A percentile compares a stretch with the other conserved stretches of the same genome.
phyloP scores from a whole-genome alignment of 1,140 invertebrate species.

The Caenorhabditis inopinata region DNA sequence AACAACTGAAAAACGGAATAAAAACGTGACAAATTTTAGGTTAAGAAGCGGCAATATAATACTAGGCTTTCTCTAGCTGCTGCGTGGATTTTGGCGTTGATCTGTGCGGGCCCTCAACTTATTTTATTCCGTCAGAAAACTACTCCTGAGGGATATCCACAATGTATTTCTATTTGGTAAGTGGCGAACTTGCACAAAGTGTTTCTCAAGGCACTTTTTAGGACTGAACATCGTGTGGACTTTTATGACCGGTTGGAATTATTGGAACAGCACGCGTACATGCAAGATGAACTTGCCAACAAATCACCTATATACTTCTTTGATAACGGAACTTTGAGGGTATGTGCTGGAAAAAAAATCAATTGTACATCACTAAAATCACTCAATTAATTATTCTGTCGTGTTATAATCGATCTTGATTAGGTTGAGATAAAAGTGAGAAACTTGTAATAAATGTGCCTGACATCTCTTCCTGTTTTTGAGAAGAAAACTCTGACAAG shows the following conservation, averaged over 20 bases:
- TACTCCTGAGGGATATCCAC: conserved; percentile 5
- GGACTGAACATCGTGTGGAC: conserved; percentile 25
- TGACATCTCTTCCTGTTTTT: too few relatives aligned
- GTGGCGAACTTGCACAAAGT: not conserved
- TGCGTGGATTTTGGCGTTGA: conserved; percentile 35
- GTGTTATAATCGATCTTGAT: not conserved
- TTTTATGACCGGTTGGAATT: conserved; percentile 25
- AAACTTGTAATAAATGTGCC: too few relatives aligned
- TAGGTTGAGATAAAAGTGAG: not conserved
- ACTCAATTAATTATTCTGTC: not conserved
- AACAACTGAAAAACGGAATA: not conserved
- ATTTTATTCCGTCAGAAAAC: conserved; percentile 29
- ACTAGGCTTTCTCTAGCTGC: conserved; percentile 23
- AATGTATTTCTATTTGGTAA: conserved; percentile 42
- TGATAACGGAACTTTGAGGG: conserved; percentile 9
- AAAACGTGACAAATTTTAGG: not conserved
- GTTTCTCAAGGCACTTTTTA: not conserved
- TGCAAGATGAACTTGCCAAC: not conserved
- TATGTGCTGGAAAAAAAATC: not conserved
- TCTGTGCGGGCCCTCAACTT: conserved; percentile 37
- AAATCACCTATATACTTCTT: not conserved
- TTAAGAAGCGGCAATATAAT: conserved; percentile 33
- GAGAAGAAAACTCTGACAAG: too few relatives aligned
- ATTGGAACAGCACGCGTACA: conserved; percentile 14
- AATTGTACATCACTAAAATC: not conserved